Percentiles rank a stretch among this genome's conserved stretches.
Conservation (phyloP, 2,888 invertebrate species). For the Adela reaumurella region DNA sequence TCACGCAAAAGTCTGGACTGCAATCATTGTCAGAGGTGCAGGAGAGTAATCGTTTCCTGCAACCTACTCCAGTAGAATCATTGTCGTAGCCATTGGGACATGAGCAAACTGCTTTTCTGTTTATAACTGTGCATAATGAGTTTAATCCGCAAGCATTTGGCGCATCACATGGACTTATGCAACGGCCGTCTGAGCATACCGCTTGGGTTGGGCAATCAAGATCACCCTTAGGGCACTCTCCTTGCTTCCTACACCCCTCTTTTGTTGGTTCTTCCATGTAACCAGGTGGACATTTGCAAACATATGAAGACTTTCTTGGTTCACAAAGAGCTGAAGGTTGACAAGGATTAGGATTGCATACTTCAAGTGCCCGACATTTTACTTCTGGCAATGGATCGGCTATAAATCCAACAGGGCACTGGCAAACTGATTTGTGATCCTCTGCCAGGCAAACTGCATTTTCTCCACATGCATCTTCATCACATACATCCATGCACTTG, state of each 20-base stretch:
- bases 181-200: slow-evolving; percentile 66
- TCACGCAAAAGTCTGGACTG: slow-evolving; percentile 72
- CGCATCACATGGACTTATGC: slow-evolving; percentile 77
- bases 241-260: slow-evolving; percentile 75
- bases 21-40: slow-evolving; percentile 75
- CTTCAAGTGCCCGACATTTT: slow-evolving; percentile 68
- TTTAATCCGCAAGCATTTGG: slow-evolving; percentile 70
- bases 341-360: slow-evolving; percentile 75
- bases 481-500: slow-evolving; percentile 77
- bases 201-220: slow-evolving; percentile 73
- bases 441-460: slow-evolving; percentile 87
- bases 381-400: slow-evolving; percentile 83
- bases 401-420: slow-evolving; percentile 80
- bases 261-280: slow-evolving; percentile 73
- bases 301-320: slow-evolving; percentile 61
- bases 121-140: slow-evolving; percentile 73
- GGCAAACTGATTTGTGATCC: slow-evolving; percentile 76
- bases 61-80: slow-evolving; percentile 57
- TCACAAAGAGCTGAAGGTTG: slow-evolving; percentile 79
- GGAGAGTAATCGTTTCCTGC: slow-evolving; percentile 63
- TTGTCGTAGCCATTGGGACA: slow-evolving; percentile 76
- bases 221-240: slow-evolving; percentile 69
- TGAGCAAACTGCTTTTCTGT: slow-evolving; percentile 72
- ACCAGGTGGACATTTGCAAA: slow-evolving; percentile 76
- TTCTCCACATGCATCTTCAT: slow-evolving; percentile 76